phyloP scores from a whole-genome alignment of 1,140 invertebrate species.

The Oncopeltus fasciatus region DNA sequence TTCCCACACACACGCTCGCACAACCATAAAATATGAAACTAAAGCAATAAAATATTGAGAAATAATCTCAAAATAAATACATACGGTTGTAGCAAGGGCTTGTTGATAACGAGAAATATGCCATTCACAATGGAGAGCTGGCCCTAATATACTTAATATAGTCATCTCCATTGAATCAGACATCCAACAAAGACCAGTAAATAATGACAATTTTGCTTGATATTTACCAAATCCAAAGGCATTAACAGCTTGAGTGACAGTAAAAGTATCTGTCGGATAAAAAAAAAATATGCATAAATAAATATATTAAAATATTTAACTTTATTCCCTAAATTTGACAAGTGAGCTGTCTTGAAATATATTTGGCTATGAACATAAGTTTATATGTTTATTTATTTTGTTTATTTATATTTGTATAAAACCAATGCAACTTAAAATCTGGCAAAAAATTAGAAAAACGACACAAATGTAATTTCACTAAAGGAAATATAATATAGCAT shows the following conservation, averaged over 20 bases:
- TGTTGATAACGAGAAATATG: slow-evolving; percentile 67
- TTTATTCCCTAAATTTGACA: too few relatives aligned
- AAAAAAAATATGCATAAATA: background rate
- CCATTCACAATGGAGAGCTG: slow-evolving; percentile 88
- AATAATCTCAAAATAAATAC: background rate
- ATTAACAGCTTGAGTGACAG: slow-evolving; percentile 90
- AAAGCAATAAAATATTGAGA: too few relatives aligned
- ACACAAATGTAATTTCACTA: too few relatives aligned
- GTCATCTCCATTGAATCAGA: slow-evolving; percentile 98
- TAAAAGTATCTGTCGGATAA: slow-evolving; percentile 64
- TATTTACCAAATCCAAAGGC: slow-evolving; percentile 89
- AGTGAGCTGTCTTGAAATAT: too few relatives aligned
- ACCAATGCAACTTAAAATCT: background rate
- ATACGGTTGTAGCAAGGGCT: slow-evolving; percentile 57
- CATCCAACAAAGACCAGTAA: slow-evolving; percentile 86
- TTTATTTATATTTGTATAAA: background rate
- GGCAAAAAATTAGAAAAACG: too few relatives aligned
- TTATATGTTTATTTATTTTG: background rate
- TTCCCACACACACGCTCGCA: too few relatives aligned
- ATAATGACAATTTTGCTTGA: slow-evolving; percentile 77
- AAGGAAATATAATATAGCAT: too few relatives aligned
- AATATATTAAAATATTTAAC: background rate
- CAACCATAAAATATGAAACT: too few relatives aligned
- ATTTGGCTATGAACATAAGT: background rate
- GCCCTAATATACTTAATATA: slow-evolving; percentile 82